These are phyloP conservation scores for Tetrao urogallus DNA, from an alignment of 2,113 vertebrate species.

Conservation along the genomic window DNA sequence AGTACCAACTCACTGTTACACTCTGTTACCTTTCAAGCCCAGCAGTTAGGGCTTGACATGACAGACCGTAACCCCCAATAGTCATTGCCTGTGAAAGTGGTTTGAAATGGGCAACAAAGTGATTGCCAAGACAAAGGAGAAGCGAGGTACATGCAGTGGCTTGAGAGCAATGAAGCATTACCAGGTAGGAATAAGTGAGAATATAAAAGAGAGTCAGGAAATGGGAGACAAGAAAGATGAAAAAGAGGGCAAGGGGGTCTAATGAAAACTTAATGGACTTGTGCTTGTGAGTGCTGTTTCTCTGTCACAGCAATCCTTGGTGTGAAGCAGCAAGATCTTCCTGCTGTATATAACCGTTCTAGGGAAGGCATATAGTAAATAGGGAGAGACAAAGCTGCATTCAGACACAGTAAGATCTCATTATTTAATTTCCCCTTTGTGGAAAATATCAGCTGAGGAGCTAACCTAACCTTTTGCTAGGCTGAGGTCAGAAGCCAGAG, in stretches of 20 bases:
- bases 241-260: conserved; percentile 59
- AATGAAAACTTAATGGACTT: conserved; percentile 63
- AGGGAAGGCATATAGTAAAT: not conserved
- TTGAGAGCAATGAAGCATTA: conserved; percentile 24
- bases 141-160: not conserved
- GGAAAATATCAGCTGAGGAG: not conserved
- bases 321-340: conserved; percentile 40
- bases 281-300: conserved; percentile 16
- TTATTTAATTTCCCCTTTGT: conserved; percentile 8
- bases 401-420: not conserved
- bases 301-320: conserved; percentile 30
- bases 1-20: not conserved
- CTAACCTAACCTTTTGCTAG: not conserved
- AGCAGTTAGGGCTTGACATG: not conserved
- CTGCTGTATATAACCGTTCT: accelerated
- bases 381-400: conserved; percentile 22
- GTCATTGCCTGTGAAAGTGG: not conserved
- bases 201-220: not conserved
- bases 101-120: conserved; percentile 27
- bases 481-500: not conserved
- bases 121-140: conserved; percentile 13
- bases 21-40: not conserved
- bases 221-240: conserved; percentile 55
- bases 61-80: not conserved
- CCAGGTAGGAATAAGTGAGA: conserved; percentile 36